Evolutionary conservation across 2,888 invertebrate genomes (phyloP).

Genomic region (Osedax fenrisi): DNA sequence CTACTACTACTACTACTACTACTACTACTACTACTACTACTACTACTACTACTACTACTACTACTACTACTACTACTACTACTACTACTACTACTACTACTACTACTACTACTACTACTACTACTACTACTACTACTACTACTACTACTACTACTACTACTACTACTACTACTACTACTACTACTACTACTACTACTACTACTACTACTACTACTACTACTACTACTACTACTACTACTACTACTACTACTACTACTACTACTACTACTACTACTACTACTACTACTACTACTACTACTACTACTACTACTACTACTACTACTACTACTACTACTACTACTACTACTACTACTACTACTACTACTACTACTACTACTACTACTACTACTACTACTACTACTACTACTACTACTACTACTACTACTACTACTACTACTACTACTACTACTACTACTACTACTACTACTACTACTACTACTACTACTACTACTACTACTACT

Average conservation of each 20-base stretch:
- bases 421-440: background rate
- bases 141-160: background rate
- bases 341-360: background rate
- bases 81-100: too few species aligned
- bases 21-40: too few species aligned
- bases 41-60: too few species aligned
- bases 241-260: background rate
- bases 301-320: background rate
- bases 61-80: too few species aligned
- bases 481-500: background rate
- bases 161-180: background rate
- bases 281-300: background rate
- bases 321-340: background rate
- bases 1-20: too few species aligned
- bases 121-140: background rate
- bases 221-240: background rate
- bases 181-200: background rate
- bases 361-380: background rate
- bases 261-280: background rate
- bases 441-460: background rate
- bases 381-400: background rate
- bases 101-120: too few species aligned
- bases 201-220: background rate
- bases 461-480: background rate
- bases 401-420: background rate